These are phyloP conservation scores for Nasonia giraulti DNA, from an alignment of 1,140 invertebrate genomes.

Conservation along the genomic window DNA sequence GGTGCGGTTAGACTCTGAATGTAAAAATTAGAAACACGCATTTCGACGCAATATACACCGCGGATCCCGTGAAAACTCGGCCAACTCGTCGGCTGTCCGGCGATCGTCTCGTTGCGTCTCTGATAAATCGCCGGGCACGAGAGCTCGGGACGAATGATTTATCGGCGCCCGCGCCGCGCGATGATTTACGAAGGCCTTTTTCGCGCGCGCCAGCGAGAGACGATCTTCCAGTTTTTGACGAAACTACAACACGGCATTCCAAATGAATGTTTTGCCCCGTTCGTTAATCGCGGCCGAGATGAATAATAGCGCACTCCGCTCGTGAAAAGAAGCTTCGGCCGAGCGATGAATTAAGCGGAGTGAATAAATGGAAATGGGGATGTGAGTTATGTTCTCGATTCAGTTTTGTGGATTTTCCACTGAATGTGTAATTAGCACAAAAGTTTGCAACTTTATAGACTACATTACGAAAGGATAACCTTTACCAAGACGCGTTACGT, in stretches of 20 bases:
- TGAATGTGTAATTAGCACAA: too few species aligned
- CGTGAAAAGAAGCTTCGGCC: background rate
- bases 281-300: background rate
- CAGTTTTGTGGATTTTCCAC: too few species aligned
- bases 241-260: background rate
- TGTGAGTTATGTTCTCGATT: background rate
- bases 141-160: background rate
- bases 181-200: background rate
- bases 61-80: background rate
- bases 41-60: background rate
- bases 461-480: too few species aligned
- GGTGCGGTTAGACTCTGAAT: too few species aligned
- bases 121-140: background rate
- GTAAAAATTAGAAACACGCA: background rate
- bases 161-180: background rate
- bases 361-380: background rate
- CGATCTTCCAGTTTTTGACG: background rate
- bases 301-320: background rate
- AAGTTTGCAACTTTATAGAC: too few species aligned
- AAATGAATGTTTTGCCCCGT: background rate
- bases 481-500: too few species aligned
- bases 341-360: background rate
- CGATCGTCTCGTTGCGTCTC: background rate
- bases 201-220: background rate
- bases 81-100: background rate